Evolutionary conservation across 2,888 invertebrate genomes (phyloP).

Genomic region (Cosmia trapezina): DNA sequence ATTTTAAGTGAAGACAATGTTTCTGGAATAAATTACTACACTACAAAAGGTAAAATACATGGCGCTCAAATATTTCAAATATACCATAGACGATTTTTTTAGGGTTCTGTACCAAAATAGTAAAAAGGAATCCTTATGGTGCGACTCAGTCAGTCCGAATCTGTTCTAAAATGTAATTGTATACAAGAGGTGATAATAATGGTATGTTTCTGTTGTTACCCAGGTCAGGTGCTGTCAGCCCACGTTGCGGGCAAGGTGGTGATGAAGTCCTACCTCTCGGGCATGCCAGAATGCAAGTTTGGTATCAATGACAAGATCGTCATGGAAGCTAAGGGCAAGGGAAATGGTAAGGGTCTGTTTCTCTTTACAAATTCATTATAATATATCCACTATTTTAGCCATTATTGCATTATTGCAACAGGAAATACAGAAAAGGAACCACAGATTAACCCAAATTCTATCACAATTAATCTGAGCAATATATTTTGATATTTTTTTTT

Average conservation of each 20-base stretch:
- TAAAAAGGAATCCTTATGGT: too few species aligned
- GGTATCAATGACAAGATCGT: slow-evolving; percentile 99
- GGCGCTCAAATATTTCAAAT: too few species aligned
- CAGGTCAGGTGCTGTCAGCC: slow-evolving; percentile 99
- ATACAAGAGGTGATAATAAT: background rate
- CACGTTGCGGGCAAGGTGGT: slow-evolving; percentile 99
- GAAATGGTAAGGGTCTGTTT: slow-evolving; percentile 85
- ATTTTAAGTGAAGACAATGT: too few species aligned
- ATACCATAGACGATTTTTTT: background rate
- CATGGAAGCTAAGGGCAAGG: slow-evolving; percentile 98
- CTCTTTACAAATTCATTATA: background rate
- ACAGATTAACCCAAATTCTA: background rate
- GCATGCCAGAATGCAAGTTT: slow-evolving; percentile 99
- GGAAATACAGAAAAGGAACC: background rate
- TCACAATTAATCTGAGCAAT: background rate
- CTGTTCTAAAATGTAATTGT: background rate
- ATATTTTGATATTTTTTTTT: background rate
- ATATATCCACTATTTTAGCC: background rate
- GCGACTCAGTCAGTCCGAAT: too few species aligned
- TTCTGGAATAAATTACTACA: too few species aligned
- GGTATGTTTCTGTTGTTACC: slow-evolving; percentile 32
- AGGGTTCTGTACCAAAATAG: too few species aligned
- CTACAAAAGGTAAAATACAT: too few species aligned
- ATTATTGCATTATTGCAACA: background rate
- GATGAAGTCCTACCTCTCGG: slow-evolving; percentile 99